Evolutionary conservation across 2,888 invertebrate genomes (phyloP), one percentile per base, ranked within the genome.

Genomic region (Anticlea derivata): DNA sequence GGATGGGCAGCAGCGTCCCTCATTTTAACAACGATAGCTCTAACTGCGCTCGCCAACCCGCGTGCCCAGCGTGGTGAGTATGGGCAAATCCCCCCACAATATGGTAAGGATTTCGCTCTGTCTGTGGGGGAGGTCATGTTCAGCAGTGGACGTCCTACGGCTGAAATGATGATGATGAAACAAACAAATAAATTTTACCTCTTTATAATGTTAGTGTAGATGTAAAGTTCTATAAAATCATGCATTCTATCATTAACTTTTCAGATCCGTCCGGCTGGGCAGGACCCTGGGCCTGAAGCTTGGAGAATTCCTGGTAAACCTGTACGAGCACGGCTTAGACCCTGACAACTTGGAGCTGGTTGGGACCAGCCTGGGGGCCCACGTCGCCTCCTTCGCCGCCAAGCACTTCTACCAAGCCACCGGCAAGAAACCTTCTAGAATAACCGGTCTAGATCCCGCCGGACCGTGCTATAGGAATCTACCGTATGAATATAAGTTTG

Each of bases 361-460:
- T 0, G 89, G 90, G 0, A 54, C 75, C 1, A 87, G 89, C 49
- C 65, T 91, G 4, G 88, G 89, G 0, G 83, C 85, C 0, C 90
- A 90, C 43, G 73, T 83, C 1, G 69, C 66, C 0, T 60, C 75
- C 0, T 77, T 76, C 44, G 84, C 86, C 0, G 81, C 87, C 0
- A 85, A 83, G 62, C 73, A 80, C 63, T 87, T 80, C 76, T 81
- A 74, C 55, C 50, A 73, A 1, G 53, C 50, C 0, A 87, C 86
- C 0, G 88, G 89, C 0, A 73, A 67, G 43, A 87, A 86, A 52
- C 77, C 80, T 0, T 66, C 74, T 0, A 74, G 86, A 51, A 7
- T 90, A 5, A 87, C 87, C 0, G 90, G 86, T 0, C 48, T 90
- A 2, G 90, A 90, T 10, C 89, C 88, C 0, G 85, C 90, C 0